Evolutionary conservation across 1,140 invertebrate genomes (phyloP).

Genomic region (Drosophila bocqueti): DNA sequence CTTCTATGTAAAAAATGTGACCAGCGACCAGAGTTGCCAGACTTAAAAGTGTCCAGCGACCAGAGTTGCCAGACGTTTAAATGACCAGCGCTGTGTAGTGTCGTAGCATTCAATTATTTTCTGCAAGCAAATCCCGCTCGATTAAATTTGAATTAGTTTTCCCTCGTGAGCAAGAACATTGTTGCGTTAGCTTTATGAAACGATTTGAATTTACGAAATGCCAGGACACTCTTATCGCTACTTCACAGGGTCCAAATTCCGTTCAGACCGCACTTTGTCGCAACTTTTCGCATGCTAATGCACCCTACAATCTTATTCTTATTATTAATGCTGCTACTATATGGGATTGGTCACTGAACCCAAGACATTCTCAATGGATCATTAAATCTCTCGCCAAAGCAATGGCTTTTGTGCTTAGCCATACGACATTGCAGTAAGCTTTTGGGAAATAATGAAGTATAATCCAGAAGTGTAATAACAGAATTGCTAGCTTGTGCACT

Average conservation of each 20-base stretch:
- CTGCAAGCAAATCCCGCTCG: background rate
- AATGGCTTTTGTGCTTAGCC: background rate
- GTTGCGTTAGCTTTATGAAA: too few relatives aligned
- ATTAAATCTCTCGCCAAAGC: constrained; percentile 44
- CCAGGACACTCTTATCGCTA: constrained; percentile 6
- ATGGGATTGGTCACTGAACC: constrained; percentile 47
- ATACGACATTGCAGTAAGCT: background rate
- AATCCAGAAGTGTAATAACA: too few relatives aligned
- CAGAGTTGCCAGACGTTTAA: too few relatives aligned
- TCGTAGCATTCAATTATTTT: background rate
- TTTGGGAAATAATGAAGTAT: background rate
- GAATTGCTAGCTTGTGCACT: background rate
- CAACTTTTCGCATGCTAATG: constrained; percentile 50
- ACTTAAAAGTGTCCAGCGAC: too few relatives aligned
- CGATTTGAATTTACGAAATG: too few relatives aligned
- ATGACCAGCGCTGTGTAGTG: too few relatives aligned
- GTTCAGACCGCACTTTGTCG: background rate
- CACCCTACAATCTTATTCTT: constrained; percentile 16
- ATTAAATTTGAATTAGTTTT: background rate
- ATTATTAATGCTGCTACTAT: constrained; percentile 13
- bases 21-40: too few relatives aligned
- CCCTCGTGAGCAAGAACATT: too few relatives aligned
- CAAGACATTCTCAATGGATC: constrained; percentile 32
- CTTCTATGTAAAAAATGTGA: too few relatives aligned
- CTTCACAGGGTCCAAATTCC: background rate